phyloP scores from a whole-genome alignment of 2,113 vertebrate species.

The Erythrolamprus reginae region DNA sequence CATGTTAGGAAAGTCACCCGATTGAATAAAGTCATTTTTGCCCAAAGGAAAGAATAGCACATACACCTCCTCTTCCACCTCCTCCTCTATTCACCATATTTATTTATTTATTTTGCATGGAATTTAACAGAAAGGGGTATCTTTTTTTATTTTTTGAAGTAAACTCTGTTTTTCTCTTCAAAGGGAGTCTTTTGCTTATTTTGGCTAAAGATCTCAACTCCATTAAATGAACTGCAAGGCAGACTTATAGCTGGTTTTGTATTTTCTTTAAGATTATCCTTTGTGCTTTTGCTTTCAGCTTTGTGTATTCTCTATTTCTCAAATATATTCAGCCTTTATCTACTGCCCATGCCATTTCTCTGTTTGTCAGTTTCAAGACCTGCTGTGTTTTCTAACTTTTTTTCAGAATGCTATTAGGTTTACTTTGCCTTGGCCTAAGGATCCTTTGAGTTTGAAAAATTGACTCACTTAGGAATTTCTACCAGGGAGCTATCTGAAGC shows the following conservation, averaged over 20 bases:
- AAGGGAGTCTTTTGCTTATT: background rate
- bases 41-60: background rate
- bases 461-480: background rate
- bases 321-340: background rate
- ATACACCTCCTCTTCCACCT: background rate
- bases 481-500: background rate
- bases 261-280: background rate
- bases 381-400: background rate
- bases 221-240: background rate
- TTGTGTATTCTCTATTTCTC: background rate
- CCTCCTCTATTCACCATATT: background rate
- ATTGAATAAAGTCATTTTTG: background rate
- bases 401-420: background rate
- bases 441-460: background rate
- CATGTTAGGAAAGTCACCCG: background rate
- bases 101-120: background rate
- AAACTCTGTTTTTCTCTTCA: background rate
- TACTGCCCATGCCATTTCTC: background rate
- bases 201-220: background rate
- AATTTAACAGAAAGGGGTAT: background rate
- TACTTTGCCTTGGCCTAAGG: background rate
- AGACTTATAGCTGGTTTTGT: background rate
- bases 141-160: background rate
- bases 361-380: slow-evolving; percentile 9
- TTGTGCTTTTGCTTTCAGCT: background rate